phyloP scores from a whole-genome alignment of 2,113 vertebrate species.

The Dasyurus viverrinus region DNA sequence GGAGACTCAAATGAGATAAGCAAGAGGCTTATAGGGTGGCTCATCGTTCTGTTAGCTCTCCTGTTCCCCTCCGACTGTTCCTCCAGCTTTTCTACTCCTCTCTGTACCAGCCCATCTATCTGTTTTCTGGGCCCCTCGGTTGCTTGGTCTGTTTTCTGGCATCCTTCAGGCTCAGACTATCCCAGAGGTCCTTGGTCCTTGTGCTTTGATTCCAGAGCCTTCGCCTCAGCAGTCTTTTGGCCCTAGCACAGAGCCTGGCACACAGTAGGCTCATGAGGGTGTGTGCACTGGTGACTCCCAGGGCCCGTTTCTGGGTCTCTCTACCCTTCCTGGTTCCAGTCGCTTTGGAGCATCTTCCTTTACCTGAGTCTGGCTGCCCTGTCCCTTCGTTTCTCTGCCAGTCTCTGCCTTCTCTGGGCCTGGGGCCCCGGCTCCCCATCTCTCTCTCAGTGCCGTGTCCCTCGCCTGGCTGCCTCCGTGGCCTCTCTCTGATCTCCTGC shows the following conservation, averaged over 20 bases:
- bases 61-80: neutral
- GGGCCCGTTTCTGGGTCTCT: neutral
- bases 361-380: neutral
- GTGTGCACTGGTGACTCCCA: neutral
- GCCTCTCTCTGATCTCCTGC: constrained; percentile 64
- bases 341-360: neutral
- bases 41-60: neutral
- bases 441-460: neutral
- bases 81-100: no score
- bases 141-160: neutral
- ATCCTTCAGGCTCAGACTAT: neutral
- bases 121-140: neutral
- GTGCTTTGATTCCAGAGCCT: neutral
- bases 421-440: neutral
- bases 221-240: neutral
- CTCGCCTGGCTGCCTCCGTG: constrained; percentile 8
- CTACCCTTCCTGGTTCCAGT: constrained; percentile 19
- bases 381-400: neutral
- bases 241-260: neutral
- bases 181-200: neutral
- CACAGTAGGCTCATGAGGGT: neutral
- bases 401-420: neutral
- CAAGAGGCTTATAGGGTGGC: neutral
- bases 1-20: neutral
- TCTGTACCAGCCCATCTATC: neutral